These are phyloP conservation scores for Serinus canaria DNA, from an alignment of 2,113 vertebrate species.

Conservation along the genomic window DNA sequence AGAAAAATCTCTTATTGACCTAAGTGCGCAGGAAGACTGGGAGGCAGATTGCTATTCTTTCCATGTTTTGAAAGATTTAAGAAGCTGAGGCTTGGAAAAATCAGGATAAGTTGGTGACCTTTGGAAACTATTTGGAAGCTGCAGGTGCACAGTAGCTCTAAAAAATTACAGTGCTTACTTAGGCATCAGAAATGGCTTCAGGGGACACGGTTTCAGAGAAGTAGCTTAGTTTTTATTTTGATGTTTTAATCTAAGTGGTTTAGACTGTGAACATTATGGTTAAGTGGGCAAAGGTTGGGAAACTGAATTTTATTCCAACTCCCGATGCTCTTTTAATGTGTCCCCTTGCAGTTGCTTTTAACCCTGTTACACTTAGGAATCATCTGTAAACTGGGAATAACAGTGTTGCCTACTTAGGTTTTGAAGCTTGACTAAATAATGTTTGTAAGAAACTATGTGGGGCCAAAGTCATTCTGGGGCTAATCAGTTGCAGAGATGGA, in stretches of 20 bases:
- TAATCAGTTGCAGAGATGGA: conserved; percentile 52
- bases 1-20: background rate
- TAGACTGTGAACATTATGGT: background rate
- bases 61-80: conserved; percentile 17
- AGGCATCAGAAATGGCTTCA: background rate
- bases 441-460: conserved; percentile 17
- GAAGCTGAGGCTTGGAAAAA: conserved; percentile 10
- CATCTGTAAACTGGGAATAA: conserved; percentile 25
- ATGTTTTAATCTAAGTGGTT: background rate
- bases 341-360: conserved; percentile 24
- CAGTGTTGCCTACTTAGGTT: background rate
- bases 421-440: conserved; percentile 17
- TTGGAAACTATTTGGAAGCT: conserved; percentile 24
- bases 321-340: background rate
- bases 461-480: conserved; percentile 16
- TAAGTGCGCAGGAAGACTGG: background rate
- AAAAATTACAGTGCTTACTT: conserved; percentile 10
- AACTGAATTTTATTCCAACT: background rate
- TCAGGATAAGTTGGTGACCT: background rate
- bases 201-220: background rate
- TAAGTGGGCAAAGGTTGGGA: background rate
- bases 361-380: background rate
- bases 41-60: conserved; percentile 18
- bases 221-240: background rate
- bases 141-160: conserved; percentile 15